These are phyloP conservation scores for Hypolimnas misippus DNA, from an alignment of 2,888 invertebrate genomes.

Conservation along the genomic window DNA sequence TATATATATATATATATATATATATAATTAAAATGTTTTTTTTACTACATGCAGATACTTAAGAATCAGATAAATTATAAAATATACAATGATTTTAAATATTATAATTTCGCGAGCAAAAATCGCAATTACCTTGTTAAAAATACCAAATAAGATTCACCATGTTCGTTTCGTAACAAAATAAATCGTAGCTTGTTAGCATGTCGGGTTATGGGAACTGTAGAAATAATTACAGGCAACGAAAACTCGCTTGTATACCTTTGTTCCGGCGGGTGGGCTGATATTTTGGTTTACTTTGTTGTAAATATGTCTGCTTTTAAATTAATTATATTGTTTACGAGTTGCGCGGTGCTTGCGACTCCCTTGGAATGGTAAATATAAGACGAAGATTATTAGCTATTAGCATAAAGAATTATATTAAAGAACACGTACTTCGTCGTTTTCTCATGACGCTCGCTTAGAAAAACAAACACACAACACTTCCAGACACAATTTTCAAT, in stretches of 20 bases:
- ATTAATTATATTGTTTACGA: slow-evolving; percentile 10
- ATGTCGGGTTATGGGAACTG: slow-evolving; percentile 50
- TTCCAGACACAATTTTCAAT: no score
- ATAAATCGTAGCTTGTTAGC: slow-evolving; percentile 55
- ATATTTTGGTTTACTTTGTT: slow-evolving; percentile 12
- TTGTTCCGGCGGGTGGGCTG: slow-evolving; percentile 33
- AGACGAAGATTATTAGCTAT: background rate
- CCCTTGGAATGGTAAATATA: background rate
- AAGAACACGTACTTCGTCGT: background rate
- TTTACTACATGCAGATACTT: no score
- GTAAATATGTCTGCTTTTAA: slow-evolving; percentile 4
- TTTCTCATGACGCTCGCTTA: background rate
- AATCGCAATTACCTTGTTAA: slow-evolving; percentile 55
- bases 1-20: no score
- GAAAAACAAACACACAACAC: no score
- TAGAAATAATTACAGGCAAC: slow-evolving; percentile 46
- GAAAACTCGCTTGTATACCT: slow-evolving; percentile 22
- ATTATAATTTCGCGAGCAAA: background rate
- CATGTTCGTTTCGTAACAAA: slow-evolving; percentile 62
- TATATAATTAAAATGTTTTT: no score
- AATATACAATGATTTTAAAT: background rate
- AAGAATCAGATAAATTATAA: no score
- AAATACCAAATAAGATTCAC: slow-evolving; percentile 60
- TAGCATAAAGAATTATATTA: background rate
- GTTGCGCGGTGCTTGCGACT: background rate